Base-by-base conservation (phyloP, 1,140 invertebrate species). In the Contarinia nasturtii region DNA sequence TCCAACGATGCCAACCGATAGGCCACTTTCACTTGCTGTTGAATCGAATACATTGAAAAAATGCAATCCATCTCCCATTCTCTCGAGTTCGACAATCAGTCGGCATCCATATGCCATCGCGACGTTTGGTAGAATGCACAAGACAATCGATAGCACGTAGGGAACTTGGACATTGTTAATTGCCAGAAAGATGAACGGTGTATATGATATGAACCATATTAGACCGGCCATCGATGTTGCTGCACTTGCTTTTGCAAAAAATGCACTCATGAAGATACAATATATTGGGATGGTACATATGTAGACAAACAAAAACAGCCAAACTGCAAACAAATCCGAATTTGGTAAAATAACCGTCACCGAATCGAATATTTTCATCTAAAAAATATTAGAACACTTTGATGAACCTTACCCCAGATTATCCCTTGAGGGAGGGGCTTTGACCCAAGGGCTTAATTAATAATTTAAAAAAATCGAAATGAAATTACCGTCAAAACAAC, bases 21-120 rank as follows among this genome's bases (percentile, higher is more conserved):
- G 75, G 15, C 68, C 62, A 60, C 86, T 81, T 54, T 80, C 78
- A 22, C 75, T 72, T 0, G 78, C 69, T 1, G 77, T 67, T 1
- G 73, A 69, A 2, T 58, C 60, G 48, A 67, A 74, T 14, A 87
- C 65, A 47, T 80, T 79, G 37, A 61, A 51, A 82, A 82, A 88
- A 55, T 84, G 20, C n/a, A 47, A 19, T 27, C 46, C 46, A 21
- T 36, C 21, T 2, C 74, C 75, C 55, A 69, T 69, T 58, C 73
- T 73, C 72, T 84, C 76, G 58, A 74, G 68, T 57, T 69, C 64
- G 49, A 78, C 50, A 52, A 79, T 70, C 18, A 82, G 52, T 53
- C 74, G 67, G 47, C 80, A 80, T 2, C 79, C 80, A 57, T 74
- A 79, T 0, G 77, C 75, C 75, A 86, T 80, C 1, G 77, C 79